These are phyloP conservation scores for Cryptoprocta ferox DNA, from an alignment of 2,797 vertebrate genomes.

Conservation along the genomic window DNA sequence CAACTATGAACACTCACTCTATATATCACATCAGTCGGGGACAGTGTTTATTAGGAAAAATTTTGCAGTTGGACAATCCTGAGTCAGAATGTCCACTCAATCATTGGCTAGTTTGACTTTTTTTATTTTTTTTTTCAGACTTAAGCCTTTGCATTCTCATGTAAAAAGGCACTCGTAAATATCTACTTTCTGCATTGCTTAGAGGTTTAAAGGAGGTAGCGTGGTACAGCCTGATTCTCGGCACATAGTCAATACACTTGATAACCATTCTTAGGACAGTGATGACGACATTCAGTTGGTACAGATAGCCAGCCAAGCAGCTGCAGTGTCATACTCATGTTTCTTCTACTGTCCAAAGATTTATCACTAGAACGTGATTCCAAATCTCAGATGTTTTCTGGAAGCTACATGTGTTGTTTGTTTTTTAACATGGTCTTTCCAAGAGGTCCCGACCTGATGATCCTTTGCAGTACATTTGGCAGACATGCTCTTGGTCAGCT, in stretches of 20 bases:
- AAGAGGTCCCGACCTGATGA: not conserved
- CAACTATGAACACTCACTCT: not conserved
- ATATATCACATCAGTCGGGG: not conserved
- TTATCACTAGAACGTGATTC: not conserved
- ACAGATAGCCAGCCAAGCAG: too few relatives aligned
- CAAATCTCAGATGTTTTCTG: not conserved
- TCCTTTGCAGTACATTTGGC: not conserved
- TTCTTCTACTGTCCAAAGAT: not conserved
- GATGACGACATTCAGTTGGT: not conserved
- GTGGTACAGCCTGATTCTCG: not conserved
- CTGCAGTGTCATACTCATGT: not conserved
- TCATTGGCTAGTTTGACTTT: not conserved
- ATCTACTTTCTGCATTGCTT: not conserved
- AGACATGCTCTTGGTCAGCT: not conserved
- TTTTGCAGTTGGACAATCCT: not conserved
- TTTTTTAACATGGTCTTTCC: not conserved
- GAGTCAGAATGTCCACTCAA: not conserved
- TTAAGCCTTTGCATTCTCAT: not conserved
- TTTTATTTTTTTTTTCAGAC: not conserved
- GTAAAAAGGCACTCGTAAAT: not conserved
- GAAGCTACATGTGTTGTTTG: not conserved
- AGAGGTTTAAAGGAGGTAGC: not conserved
- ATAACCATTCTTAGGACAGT: not conserved
- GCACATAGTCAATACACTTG: not conserved
- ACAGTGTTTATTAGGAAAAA: not conserved